Evolutionary conservation across 2,797 vertebrate genomes (phyloP).

Genomic region (Catostomus latipinnis): DNA sequence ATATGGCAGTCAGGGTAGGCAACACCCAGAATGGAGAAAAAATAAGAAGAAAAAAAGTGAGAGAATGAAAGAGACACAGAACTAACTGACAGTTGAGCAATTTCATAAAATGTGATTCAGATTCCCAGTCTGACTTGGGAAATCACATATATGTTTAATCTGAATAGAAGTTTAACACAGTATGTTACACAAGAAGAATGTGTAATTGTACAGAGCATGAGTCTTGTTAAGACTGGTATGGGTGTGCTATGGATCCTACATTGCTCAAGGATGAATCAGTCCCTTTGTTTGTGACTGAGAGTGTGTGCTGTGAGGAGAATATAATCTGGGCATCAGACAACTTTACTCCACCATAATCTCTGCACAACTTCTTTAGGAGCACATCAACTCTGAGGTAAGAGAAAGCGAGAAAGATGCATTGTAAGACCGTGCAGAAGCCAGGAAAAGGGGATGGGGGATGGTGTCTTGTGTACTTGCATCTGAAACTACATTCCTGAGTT

Average conservation of each 20-base stretch:
- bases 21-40: conserved; percentile 5
- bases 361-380: neutral
- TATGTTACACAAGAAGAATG: neutral
- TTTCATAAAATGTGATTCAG: conserved; percentile 19
- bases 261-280: conserved; percentile 21
- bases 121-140: neutral
- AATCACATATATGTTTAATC: neutral
- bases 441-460: neutral
- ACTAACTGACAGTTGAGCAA: neutral
- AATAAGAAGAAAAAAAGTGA: neutral
- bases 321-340: neutral
- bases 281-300: neutral
- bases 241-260: neutral
- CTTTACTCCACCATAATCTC: neutral
- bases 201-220: neutral
- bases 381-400: conserved; percentile 1
- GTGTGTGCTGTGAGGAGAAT: neutral
- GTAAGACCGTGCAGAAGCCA: no score
- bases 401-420: neutral
- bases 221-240: neutral
- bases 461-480: neutral
- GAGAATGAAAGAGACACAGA: neutral
- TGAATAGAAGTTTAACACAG: no score
- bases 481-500: neutral
- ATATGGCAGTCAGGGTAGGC: neutral